phyloP scores from a whole-genome alignment of 2,797 vertebrate genomes.

The Anguilla marmorata region DNA sequence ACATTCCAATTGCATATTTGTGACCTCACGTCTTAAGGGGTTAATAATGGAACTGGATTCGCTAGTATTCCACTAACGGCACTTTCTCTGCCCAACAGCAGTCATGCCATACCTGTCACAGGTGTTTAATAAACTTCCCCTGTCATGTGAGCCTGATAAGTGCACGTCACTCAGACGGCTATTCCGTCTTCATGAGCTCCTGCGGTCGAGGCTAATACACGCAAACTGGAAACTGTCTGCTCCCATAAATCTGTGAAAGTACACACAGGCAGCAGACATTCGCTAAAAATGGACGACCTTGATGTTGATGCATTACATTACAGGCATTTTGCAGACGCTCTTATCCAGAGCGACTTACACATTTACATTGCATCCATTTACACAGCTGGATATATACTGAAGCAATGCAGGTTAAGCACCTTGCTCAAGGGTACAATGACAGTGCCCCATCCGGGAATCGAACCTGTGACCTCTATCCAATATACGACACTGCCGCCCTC shows the following conservation, averaged over 20 bases:
- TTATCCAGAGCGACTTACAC: too few relatives aligned
- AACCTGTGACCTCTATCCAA: too few relatives aligned
- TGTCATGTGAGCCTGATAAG: conserved; percentile 8
- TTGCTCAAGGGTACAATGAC: too few relatives aligned
- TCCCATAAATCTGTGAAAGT: not conserved
- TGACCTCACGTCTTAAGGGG: too few relatives aligned
- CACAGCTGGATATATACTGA: too few relatives aligned
- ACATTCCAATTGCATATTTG: too few relatives aligned
- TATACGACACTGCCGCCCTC: too few relatives aligned
- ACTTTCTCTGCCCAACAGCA: too few relatives aligned
- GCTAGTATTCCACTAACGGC: not conserved
- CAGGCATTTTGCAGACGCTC: too few relatives aligned
- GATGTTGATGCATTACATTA: not conserved
- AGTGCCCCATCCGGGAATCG: too few relatives aligned
- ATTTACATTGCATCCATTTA: too few relatives aligned
- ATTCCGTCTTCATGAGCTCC: not conserved
- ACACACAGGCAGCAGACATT: not conserved
- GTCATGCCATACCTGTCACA: not conserved
- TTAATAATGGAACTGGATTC: not conserved
- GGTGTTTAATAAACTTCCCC: not conserved
- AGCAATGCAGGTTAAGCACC: too few relatives aligned
- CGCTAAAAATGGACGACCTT: conserved; percentile 18
- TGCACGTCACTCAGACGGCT: not conserved
- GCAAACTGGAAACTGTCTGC: not conserved
- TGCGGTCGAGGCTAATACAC: not conserved